phyloP scores from a whole-genome alignment of 2,797 vertebrate genomes.

The Takifugu ocellatus region DNA sequence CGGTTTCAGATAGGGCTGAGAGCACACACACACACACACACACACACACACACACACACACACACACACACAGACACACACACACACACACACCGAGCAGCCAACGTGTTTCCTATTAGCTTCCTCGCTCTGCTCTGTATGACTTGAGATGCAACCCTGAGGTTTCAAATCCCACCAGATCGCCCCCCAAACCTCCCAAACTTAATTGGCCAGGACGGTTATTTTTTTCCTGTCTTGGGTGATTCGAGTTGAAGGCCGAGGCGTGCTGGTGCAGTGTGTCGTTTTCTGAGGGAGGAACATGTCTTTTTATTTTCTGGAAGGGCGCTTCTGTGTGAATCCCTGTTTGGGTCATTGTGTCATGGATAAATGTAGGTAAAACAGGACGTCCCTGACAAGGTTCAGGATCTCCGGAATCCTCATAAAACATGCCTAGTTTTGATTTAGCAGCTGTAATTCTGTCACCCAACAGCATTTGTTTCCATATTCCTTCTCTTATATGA shows the following conservation, averaged over 20 bases:
- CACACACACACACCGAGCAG: conserved; percentile 27
- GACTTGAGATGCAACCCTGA: conserved; percentile 55
- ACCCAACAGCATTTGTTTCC: conserved; percentile 11
- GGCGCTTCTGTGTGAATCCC: not conserved
- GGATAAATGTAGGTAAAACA: too few species aligned
- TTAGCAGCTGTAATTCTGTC: too few species aligned
- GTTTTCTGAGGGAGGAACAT: too few species aligned
- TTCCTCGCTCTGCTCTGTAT: conserved; percentile 40
- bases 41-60: not conserved
- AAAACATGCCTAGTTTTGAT: too few species aligned
- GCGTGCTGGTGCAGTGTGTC: conserved; percentile 8
- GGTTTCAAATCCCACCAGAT: conserved; percentile 61
- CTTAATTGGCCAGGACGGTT: conserved; percentile 55
- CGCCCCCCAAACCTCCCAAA: conserved; percentile 50
- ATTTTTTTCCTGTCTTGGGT: conserved; percentile 53
- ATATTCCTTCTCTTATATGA: conserved; percentile 25
- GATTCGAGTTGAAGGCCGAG: conserved; percentile 56
- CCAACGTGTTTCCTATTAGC: conserved; percentile 72
- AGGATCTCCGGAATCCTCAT: too few species aligned
- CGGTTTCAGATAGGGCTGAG: too few species aligned
- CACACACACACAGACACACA: not conserved
- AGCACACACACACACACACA: conserved; percentile 1
- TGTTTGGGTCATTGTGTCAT: too few species aligned
- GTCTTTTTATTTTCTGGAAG: conserved; percentile 7
- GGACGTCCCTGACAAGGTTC: too few species aligned